phyloP scores from a whole-genome alignment of 2,113 vertebrate genomes.

The Cavia porcellus region DNA sequence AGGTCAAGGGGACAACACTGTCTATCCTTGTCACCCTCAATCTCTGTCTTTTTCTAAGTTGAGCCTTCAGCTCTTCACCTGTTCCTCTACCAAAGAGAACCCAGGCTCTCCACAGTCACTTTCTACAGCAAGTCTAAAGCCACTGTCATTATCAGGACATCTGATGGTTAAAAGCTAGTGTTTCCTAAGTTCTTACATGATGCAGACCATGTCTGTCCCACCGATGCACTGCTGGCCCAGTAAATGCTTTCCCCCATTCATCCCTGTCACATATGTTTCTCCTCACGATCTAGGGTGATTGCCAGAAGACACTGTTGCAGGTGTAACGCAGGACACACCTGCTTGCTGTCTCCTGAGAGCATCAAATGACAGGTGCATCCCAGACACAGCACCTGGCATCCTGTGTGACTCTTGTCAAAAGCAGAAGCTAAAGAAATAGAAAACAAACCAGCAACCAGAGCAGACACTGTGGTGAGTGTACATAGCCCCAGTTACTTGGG shows the following conservation, averaged over 20 bases:
- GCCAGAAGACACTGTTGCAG: not conserved
- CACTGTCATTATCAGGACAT: not conserved
- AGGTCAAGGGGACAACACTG: not conserved
- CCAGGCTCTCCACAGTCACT: not conserved
- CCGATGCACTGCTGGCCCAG: not conserved
- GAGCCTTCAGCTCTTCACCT: not conserved
- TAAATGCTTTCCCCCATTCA: not conserved
- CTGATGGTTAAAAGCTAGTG: not conserved
- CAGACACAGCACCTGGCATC: not conserved
- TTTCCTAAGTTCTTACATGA: not conserved
- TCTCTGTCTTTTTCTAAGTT: not conserved
- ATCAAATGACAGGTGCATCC: not conserved
- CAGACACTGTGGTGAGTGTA: no score
- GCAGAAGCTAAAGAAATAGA: not conserved
- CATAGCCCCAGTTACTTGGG: not conserved
- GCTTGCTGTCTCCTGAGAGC: not conserved
- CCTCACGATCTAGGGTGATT: not conserved
- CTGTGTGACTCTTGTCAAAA: not conserved
- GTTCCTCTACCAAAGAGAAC: rapidly evolving
- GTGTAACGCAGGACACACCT: not conserved
- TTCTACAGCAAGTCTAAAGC: not conserved
- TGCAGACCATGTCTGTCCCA: not conserved
- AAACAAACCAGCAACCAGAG: not conserved
- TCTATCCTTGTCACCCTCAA: not conserved
- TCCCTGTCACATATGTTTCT: not conserved